phyloP scores from a whole-genome alignment of 2,113 vertebrate genomes.

The Peromyscus californicus region DNA sequence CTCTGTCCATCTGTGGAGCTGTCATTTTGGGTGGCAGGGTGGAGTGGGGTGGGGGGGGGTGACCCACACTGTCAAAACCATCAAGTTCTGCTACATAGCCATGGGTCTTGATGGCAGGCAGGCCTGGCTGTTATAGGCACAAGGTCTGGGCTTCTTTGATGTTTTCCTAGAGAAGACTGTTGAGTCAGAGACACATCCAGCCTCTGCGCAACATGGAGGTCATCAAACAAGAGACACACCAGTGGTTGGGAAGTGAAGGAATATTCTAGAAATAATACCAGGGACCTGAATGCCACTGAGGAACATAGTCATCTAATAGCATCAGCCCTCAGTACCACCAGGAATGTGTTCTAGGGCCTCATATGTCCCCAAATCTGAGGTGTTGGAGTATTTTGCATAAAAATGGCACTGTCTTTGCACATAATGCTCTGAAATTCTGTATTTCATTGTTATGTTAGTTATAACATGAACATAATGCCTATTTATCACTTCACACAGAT shows the following conservation, averaged over 20 bases:
- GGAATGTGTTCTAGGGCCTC: no score
- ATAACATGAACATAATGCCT: no score
- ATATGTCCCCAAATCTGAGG: neutral
- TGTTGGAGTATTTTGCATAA: neutral
- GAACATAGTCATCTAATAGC: no score
- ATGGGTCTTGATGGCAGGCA: no score
- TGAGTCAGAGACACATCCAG: neutral
- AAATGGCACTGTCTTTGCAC: neutral
- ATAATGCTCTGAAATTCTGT: neutral
- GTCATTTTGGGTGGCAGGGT: neutral
- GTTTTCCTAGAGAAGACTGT: neutral
- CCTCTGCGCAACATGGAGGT: fast-evolving
- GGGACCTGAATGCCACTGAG: neutral
- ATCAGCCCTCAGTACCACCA: no score
- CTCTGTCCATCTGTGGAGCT: neutral
- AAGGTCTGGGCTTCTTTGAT: neutral
- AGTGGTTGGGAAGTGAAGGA: neutral
- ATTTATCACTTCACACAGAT: neutral
- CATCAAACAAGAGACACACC: no score
- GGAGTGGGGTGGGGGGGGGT: no score
- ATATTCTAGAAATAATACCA: neutral
- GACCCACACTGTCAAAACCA: neutral
- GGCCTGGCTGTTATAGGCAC: neutral
- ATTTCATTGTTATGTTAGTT: neutral
- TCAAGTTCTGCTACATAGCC: fast-evolving